Evolutionary conservation across 2,113 vertebrate species (phyloP), one percentile per base, ranked within the genome.

Genomic region (Smithornis capensis): DNA sequence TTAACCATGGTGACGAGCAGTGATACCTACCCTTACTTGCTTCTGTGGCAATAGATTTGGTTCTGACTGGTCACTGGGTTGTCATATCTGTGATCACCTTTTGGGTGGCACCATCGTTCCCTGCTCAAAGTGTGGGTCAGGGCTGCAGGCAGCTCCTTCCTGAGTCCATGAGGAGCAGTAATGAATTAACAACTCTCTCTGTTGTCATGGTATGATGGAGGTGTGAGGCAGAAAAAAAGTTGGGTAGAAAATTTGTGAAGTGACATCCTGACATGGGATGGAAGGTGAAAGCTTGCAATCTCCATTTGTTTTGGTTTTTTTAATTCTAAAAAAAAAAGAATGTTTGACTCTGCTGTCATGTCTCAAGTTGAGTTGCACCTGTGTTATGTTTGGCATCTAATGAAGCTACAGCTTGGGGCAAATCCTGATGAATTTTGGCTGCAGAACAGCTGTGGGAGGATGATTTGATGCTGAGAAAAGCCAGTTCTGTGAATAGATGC

Each of bases 1-100:
- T 68, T 28, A 21, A 3, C 10, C 1, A 0, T 5, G 37, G 2
- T 7, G 4, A 14, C 14, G n/a, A 1, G 2, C 3, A 17, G 29
- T 0, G 0, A 12, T 62, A 19, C 3, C 4, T 16, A 22, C 25
- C 40, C 33, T n/a, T 50, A 9, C 13, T 19, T 40, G n/a, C 35
- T 63, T 67, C 56, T 53, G 10, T 44, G 63, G 28, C 57, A 31
- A 25, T 6, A 21, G 31, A 14, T 67, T 78, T 29, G 13, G 16
- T 67, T 42, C 35, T 67, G 38, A 21, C 19, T 7, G 1, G 21
- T 81, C 3, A 0, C 57, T 56, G 45, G 27, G 5, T 28, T 82
- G 31, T 10, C 1, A 1, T 50, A 53, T 29, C 17, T 7, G 1
- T 0, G 2, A 22, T n/a, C 33, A 22, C 12, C 7, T 63, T 84